Base-by-base conservation (phyloP, 23 tunicate species). In the Pegea sp. region DNA sequence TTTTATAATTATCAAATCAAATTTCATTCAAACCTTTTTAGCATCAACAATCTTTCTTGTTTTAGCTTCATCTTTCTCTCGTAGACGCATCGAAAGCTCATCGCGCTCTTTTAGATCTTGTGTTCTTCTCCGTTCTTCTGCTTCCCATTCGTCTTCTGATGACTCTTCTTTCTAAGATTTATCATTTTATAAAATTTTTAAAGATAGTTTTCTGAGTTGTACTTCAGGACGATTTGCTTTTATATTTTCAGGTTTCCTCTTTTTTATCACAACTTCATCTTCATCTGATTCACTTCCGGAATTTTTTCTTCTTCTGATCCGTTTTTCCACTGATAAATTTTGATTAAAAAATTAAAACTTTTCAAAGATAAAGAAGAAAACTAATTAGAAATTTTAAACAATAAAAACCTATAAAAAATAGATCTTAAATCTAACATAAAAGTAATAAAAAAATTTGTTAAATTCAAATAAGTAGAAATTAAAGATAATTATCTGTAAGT, bases 71-170 rank as follows among this genome's bases (percentile, higher is more conserved):
- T 87, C 97, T 59, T 69, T 75, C 48, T 75, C 65, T 30, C 64
- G 44, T 75, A 87, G 64, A 34, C 97, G 34, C 49, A 76, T 72
- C 0, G 78, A 69, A 55, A 87, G 76, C 31, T 87, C 69, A 48
- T 87, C 88, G 60, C 88, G 53, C 58, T 87, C 97, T 32, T 70
- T 24, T 56, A 75, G 42, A 65, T 87, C 97, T 26, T 60, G 59
- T 60, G 59, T 52, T 32, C 97, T 64, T 46, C 70, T 29, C 48
- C 42, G 29, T 63, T 87, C 89, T 24, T 87, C 97, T 44, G 56
- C 64, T 16, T 87, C 97, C 97, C 97, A 87, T 44, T 87, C 97
- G 32, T 87, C 97, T 33, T 75, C 74, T 27, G 75, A 68, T 21
- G 96, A 86, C 26, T 49, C 33, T 43, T 55, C 53, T 32, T 44